A percentile compares a stretch with the other conserved stretches of the same genome.
Conservation (phyloP, 2,888 invertebrate genomes). For the Spodoptera exigua region DNA sequence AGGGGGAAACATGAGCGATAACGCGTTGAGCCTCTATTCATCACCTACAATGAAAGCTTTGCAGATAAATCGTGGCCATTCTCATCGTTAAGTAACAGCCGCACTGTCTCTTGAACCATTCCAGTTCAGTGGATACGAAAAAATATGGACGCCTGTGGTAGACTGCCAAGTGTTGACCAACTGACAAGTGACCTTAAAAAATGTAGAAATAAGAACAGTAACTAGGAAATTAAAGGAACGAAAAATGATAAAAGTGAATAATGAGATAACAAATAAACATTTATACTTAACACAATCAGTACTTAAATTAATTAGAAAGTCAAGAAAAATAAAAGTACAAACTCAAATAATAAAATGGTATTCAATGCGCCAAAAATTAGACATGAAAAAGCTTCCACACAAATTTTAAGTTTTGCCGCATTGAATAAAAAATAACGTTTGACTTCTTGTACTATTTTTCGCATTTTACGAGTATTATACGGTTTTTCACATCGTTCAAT, state of each 20-base stretch:
- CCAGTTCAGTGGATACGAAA: constrained; percentile 24
- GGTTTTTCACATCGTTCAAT: constrained; percentile 47
- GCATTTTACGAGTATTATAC: constrained; percentile 41
- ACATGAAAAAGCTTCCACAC: background rate
- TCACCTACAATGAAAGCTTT: constrained; percentile 56
- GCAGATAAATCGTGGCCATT: constrained; percentile 53
- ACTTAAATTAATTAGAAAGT: no score
- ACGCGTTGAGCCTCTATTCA: constrained; percentile 45
- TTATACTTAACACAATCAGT: no score
- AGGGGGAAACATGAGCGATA: constrained; percentile 47
- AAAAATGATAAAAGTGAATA: no score
- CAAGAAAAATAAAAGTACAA: no score
- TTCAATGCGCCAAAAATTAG: constrained; percentile 9
- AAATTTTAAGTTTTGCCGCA: constrained; percentile 27
- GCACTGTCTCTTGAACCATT: constrained; percentile 28
- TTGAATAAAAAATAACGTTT: constrained; percentile 32
- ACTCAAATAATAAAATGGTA: no score
- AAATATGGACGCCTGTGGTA: constrained; percentile 43
- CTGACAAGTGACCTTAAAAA: no score
- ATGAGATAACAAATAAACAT: no score
- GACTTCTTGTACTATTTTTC: constrained; percentile 27
- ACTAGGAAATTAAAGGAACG: no score
- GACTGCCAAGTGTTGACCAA: constrained; percentile 23
- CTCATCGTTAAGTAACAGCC: constrained; percentile 56
- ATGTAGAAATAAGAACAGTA: no score